These are phyloP conservation scores for Nomada ruficornis DNA, from an alignment of 2,888 invertebrate species.

Conservation along the genomic window DNA sequence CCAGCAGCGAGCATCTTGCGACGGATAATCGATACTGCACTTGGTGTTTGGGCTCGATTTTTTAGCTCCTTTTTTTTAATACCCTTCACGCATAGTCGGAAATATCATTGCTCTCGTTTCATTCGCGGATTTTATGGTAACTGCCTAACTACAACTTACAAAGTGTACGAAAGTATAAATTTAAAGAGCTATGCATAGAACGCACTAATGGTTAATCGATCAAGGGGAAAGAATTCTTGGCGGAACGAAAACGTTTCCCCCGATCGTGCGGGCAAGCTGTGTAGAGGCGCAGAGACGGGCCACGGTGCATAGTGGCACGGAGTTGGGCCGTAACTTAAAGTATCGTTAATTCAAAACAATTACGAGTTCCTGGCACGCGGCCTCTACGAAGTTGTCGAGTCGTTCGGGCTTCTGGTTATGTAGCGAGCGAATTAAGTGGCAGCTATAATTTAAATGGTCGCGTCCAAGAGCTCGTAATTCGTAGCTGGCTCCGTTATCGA, in stretches of 20 bases:
- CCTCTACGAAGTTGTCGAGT: slow-evolving; percentile 68
- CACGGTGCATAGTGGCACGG: slow-evolving; percentile 33
- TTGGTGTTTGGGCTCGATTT: slow-evolving; percentile 5
- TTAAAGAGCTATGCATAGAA: too few species aligned
- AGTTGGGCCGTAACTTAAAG: slow-evolving; percentile 68
- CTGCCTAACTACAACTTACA: too few species aligned
- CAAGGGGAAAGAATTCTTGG: too few species aligned
- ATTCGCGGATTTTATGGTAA: background rate
- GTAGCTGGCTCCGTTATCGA: slow-evolving; percentile 39
- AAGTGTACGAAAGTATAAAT: too few species aligned
- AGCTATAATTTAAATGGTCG: slow-evolving; percentile 63
- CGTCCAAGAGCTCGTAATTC: slow-evolving; percentile 56
- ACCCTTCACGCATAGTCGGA: background rate
- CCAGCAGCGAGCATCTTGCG: slow-evolving; percentile 7
- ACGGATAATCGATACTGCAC: slow-evolving; percentile 23
- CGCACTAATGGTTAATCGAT: too few species aligned
- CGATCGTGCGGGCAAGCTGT: background rate
- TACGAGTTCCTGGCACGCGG: slow-evolving; percentile 74
- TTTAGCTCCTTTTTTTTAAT: background rate
- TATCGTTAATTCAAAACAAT: slow-evolving; percentile 75
- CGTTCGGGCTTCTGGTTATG: slow-evolving; percentile 64
- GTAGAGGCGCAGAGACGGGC: slow-evolving; percentile 15
- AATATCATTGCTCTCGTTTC: background rate
- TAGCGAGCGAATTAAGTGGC: slow-evolving; percentile 63
- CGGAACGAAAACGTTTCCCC: background rate